Percentiles rank a stretch among this genome's conserved stretches.
Evolutionary conservation across 2,113 vertebrate species (phyloP).

Genomic region (Chelonoidis abingdonii): DNA sequence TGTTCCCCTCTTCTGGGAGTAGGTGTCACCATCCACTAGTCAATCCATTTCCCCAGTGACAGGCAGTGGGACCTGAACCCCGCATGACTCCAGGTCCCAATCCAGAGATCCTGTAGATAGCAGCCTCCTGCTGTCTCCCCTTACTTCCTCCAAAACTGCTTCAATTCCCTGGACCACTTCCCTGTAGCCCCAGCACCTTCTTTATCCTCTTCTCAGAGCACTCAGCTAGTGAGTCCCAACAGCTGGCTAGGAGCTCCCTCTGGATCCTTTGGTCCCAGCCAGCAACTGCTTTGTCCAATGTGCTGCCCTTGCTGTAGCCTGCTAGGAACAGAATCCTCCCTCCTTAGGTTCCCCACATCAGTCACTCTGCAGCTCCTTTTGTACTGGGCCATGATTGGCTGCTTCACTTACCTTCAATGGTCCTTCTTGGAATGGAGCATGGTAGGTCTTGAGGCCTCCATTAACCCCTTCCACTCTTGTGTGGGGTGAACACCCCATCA

Average conservation of each 20-base stretch:
- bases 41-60: too few species aligned
- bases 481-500: background rate
- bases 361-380: background rate
- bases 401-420: background rate
- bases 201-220: background rate
- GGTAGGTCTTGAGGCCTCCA: background rate
- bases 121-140: background rate
- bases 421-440: background rate
- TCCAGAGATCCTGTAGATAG: background rate
- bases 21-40: too few species aligned
- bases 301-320: background rate
- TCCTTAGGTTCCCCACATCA: background rate
- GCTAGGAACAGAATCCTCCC: background rate
- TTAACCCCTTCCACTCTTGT: background rate
- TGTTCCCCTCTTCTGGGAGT: too few species aligned
- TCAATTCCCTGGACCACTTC: background rate
- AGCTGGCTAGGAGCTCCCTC: background rate
- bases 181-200: background rate
- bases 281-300: background rate
- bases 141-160: background rate
- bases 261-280: background rate
- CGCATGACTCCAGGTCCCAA: background rate
- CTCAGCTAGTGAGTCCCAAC: background rate
- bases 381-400: background rate
- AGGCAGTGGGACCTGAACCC: background rate